Evolutionary conservation across 64 coral and sea anemone genomes (phyloP).

Genomic region (Montipora foliosa): DNA sequence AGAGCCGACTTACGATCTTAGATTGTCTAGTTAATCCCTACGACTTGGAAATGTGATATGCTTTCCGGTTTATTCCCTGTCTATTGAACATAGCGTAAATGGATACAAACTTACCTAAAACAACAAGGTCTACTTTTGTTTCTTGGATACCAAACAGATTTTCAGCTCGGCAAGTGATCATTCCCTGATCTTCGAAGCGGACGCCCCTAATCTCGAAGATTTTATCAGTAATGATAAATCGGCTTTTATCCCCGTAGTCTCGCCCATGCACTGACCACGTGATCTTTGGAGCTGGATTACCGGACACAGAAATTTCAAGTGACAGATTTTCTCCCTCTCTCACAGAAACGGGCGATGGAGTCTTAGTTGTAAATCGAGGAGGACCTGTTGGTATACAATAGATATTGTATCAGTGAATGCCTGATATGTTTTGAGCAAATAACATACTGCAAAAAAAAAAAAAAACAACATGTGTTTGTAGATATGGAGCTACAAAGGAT

Average conservation of each 20-base stretch:
- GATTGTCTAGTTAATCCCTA: no score
- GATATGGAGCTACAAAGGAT: no score
- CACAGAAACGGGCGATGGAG: neutral
- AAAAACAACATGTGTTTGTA: no score
- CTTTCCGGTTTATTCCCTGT: neutral
- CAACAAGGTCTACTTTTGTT: slow-evolving; percentile 36
- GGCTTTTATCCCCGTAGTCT: neutral
- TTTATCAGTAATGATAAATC: neutral
- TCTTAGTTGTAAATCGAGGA: slow-evolving; percentile 40
- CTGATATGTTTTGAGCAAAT: neutral
- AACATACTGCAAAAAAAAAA: no score
- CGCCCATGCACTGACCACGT: slow-evolving; percentile 16
- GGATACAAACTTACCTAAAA: slow-evolving; percentile 31
- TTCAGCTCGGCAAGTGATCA: slow-evolving; percentile 25
- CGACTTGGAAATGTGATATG: no score
- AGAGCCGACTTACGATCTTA: no score
- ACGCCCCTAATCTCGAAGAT: slow-evolving; percentile 23
- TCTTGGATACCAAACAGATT: slow-evolving; percentile 55
- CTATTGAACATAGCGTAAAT: neutral
- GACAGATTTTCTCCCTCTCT: slow-evolving; percentile 43
- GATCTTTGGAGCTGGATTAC: slow-evolving; percentile 33
- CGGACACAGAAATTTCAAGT: slow-evolving; percentile 38
- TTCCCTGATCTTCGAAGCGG: slow-evolving; percentile 36
- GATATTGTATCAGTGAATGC: neutral
- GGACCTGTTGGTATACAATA: neutral